These are phyloP conservation scores for Mellivora capensis DNA, from an alignment of 2,113 vertebrate species.

Conservation along the genomic window DNA sequence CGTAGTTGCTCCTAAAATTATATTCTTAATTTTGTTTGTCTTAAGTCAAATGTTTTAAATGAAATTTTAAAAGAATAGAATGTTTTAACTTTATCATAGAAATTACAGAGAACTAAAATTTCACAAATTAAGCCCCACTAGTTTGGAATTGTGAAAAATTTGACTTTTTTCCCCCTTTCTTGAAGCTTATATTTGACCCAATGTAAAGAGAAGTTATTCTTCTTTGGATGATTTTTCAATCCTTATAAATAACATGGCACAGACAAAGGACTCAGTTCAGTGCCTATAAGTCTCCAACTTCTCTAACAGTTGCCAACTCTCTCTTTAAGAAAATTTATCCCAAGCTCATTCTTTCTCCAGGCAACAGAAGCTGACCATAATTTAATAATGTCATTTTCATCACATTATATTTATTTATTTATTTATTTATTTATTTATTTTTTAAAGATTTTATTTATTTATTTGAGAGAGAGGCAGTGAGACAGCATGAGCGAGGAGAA, in stretches of 20 bases:
- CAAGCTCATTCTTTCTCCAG: not conserved
- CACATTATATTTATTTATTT: constrained; percentile 54
- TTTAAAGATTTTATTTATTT: no score
- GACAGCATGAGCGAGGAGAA: no score
- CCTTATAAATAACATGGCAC: not conserved
- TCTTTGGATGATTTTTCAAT: not conserved
- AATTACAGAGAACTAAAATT: constrained; percentile 3
- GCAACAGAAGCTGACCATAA: constrained; percentile 27
- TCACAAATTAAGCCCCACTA: not conserved
- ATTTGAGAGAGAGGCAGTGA: no score
- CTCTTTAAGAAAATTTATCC: constrained; percentile 26
- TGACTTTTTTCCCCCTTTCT: not conserved
- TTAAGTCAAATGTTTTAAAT: not conserved
- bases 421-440: constrained; percentile 62
- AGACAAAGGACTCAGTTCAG: not conserved
- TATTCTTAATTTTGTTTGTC: not conserved
- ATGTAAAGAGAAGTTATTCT: not conserved
- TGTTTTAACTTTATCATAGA: not conserved
- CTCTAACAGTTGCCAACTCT: not conserved
- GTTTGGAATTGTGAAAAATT: not conserved
- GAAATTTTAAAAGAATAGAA: not conserved
- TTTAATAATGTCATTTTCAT: constrained; percentile 26
- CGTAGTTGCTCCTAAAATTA: not conserved
- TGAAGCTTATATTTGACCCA: not conserved
- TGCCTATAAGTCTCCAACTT: not conserved